Evolutionary conservation across 2,113 vertebrate species (phyloP).

Genomic region (Calyptomena viridis): DNA sequence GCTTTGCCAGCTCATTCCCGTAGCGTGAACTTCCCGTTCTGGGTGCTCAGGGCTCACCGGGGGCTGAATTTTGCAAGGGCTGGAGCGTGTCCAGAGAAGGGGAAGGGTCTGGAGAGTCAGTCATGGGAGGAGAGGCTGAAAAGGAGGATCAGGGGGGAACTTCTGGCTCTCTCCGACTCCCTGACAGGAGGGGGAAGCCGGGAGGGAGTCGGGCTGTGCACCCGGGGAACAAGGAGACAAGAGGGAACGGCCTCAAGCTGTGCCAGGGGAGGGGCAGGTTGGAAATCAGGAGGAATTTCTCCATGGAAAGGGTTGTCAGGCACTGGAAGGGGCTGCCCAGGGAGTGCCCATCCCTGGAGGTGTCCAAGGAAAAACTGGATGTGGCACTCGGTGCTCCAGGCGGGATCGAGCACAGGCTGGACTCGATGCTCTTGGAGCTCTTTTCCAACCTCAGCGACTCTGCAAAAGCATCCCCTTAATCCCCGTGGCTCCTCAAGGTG

Average conservation of each 20-base stretch:
- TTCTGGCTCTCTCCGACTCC: not conserved
- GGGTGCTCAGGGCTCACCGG: not conserved
- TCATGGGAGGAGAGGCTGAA: not conserved
- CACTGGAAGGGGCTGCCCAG: not conserved
- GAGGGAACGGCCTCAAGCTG: not conserved
- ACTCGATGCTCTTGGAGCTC: not conserved
- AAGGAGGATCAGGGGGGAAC: not conserved
- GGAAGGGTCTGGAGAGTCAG: not conserved
- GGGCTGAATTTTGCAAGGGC: not conserved
- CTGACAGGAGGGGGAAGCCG: not conserved
- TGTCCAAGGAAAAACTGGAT: not conserved
- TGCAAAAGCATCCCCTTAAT: not conserved
- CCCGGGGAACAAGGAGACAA: not conserved
- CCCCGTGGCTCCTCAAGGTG: not conserved
- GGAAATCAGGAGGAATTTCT: not conserved
- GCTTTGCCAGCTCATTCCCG: not conserved
- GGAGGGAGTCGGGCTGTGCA: not conserved
- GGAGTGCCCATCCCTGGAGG: not conserved
- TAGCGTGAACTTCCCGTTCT: fast-evolving
- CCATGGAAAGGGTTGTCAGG: not conserved
- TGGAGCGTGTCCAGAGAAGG: not conserved
- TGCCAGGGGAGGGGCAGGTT: not conserved
- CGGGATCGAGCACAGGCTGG: fast-evolving
- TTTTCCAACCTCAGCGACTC: not conserved
- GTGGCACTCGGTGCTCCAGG: not conserved